Percentiles rank a stretch among this genome's conserved stretches.
Evolutionary conservation across 2,113 vertebrate species (phyloP).

Genomic region (Salvator merianae): DNA sequence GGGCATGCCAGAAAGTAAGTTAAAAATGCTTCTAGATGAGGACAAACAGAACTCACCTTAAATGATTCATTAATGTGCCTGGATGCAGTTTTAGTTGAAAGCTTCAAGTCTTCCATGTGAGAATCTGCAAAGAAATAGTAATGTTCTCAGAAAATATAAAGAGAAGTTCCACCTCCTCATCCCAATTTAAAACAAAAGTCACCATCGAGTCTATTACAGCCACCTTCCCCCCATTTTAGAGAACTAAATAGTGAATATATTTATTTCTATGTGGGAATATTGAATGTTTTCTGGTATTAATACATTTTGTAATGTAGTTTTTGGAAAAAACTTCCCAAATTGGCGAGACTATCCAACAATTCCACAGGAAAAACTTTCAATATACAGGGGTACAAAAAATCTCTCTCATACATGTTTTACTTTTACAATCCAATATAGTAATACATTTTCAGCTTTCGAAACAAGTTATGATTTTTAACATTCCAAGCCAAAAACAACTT

Average conservation of each 20-base stretch:
- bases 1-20: conserved; percentile 23
- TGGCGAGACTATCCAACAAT: background rate
- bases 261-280: background rate
- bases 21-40: background rate
- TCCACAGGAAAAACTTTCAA: background rate
- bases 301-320: background rate
- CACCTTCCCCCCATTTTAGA: background rate
- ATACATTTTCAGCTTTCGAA: background rate
- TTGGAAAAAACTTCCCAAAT: background rate
- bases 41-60: conserved; percentile 77
- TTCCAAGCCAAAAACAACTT: background rate
- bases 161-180: background rate
- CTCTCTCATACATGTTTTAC: background rate
- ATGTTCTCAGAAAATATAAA: background rate
- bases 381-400: background rate
- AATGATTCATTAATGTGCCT: conserved; percentile 77
- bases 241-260: background rate
- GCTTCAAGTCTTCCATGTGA: conserved; percentile 74
- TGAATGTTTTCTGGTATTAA: background rate
- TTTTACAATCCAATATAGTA: background rate
- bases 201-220: background rate
- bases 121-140: conserved; percentile 62
- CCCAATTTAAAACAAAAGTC: background rate
- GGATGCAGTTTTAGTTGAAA: conserved; percentile 70
- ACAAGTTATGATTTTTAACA: background rate